Conservation (phyloP, 2,888 invertebrate species). For the Xanthia icteritia region DNA sequence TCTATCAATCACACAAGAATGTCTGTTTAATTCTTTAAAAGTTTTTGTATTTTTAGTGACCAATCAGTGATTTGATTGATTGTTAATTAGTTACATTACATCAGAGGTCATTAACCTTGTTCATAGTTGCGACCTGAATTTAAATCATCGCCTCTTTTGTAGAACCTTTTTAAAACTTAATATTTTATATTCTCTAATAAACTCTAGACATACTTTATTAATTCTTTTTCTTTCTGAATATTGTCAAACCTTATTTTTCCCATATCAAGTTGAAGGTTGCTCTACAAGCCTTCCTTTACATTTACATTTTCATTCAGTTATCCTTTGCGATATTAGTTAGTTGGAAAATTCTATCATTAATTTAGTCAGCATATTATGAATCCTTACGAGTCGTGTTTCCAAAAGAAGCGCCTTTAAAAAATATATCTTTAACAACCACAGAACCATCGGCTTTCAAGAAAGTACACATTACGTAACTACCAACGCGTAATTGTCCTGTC, state of each 20-base stretch:
- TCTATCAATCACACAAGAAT: constrained; percentile 12
- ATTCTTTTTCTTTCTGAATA: not conserved
- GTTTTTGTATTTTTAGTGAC: not conserved
- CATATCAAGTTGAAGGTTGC: not conserved
- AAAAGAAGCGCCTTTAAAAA: no score
- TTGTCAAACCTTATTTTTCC: not conserved
- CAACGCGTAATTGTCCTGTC: constrained; percentile 11
- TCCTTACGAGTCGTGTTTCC: no score
- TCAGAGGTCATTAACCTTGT: not conserved
- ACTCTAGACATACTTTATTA: not conserved
- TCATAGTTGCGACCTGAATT: not conserved
- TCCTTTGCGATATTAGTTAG: not conserved
- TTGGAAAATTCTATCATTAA: not conserved
- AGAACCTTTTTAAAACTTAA: not conserved
- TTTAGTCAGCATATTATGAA: not conserved
- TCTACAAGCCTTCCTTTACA: not conserved
- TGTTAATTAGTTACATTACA: constrained; percentile 2
- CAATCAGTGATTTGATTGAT: constrained; percentile 6
- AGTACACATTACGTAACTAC: constrained; percentile 13
- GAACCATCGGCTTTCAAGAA: not conserved
- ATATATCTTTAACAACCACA: not conserved
- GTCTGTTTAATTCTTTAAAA: not conserved
- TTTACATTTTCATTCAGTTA: not conserved
- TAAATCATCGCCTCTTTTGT: not conserved
- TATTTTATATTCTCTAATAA: not conserved